These are phyloP conservation scores for Drosophila tropicalis DNA, from an alignment of 1,140 invertebrate genomes.

Conservation along the genomic window DNA sequence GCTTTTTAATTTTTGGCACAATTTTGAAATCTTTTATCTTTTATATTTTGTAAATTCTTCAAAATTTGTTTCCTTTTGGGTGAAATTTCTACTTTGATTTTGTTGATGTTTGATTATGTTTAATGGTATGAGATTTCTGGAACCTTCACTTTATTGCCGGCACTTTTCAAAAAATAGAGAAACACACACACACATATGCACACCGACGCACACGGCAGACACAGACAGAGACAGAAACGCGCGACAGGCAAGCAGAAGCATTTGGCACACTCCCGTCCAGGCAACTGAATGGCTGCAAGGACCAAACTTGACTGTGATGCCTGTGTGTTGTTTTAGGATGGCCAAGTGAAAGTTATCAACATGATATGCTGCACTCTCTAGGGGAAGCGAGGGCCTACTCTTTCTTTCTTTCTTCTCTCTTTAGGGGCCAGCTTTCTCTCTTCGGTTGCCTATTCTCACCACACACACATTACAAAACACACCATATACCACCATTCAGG, in stretches of 20 bases:
- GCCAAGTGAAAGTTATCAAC: constrained; percentile 9
- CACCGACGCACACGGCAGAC: constrained; percentile 13
- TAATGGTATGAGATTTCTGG: constrained; percentile 29
- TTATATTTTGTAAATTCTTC: too few species aligned
- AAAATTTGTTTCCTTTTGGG: not conserved
- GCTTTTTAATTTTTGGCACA: constrained; percentile 55
- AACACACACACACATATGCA: constrained; percentile 10
- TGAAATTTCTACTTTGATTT: constrained; percentile 20
- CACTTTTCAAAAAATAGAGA: constrained; percentile 42
- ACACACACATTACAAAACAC: constrained; percentile 44
- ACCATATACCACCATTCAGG: constrained; percentile 12
- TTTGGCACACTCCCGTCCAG: constrained; percentile 45
- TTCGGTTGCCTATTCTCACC: constrained; percentile 55
- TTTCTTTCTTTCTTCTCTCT: constrained; percentile 13
- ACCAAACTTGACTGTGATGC: constrained; percentile 64
- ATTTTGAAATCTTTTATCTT: constrained; percentile 37
- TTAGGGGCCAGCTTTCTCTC: constrained; percentile 34
- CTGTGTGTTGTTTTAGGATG: not conserved
- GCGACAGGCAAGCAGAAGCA: constrained; percentile 11
- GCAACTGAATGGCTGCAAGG: constrained; percentile 68
- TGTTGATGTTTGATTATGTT: constrained; percentile 45
- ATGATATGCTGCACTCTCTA: constrained; percentile 25
- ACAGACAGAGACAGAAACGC: constrained; percentile 8
- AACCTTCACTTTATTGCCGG: constrained; percentile 33
- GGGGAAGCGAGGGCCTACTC: too few species aligned